Conservation (phyloP, 2,888 invertebrate species). For the Sesamia inferens region DNA sequence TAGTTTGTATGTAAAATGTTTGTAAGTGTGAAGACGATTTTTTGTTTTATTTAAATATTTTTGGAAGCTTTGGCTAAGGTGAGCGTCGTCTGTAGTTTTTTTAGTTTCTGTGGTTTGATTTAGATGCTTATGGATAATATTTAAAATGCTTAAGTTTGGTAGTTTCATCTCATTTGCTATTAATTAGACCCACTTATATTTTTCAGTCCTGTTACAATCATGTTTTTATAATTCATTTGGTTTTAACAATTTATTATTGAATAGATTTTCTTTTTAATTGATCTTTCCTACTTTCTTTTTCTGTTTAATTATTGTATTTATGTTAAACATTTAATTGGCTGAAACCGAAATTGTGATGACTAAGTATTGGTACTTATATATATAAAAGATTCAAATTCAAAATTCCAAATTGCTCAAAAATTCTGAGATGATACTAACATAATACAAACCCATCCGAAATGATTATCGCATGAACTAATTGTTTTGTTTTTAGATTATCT, state of each 20-base stretch:
- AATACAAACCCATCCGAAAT: slow-evolving; percentile 35
- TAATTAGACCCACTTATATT: slow-evolving; percentile 29
- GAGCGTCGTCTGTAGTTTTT: slow-evolving; percentile 63
- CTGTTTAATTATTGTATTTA: slow-evolving; percentile 23
- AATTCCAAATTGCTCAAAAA: slow-evolving; percentile 42
- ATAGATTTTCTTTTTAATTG: not conserved
- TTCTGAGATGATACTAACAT: slow-evolving; percentile 46
- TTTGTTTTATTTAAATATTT: slow-evolving; percentile 64
- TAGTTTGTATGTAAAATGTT: slow-evolving; percentile 65
- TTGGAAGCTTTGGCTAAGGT: slow-evolving; percentile 72
- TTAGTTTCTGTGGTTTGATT: slow-evolving; percentile 54
- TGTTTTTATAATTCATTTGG: not conserved
- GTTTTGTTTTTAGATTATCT: slow-evolving; percentile 58
- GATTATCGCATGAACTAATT: slow-evolving; percentile 54
- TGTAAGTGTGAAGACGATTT: slow-evolving; percentile 67
- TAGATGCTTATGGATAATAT: slow-evolving; percentile 46
- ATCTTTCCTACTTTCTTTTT: not conserved
- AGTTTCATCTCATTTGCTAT: slow-evolving; percentile 51
- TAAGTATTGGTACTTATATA: slow-evolving; percentile 13
- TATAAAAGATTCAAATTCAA: not conserved
- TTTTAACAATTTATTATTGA: not conserved
- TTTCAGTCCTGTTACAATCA: not conserved
- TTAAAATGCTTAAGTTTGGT: slow-evolving; percentile 38
- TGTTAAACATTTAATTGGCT: slow-evolving; percentile 55
- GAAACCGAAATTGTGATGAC: slow-evolving; percentile 24